Base-by-base conservation (phyloP, 2,888 invertebrate species). In the Monoplex corrugatus region DNA sequence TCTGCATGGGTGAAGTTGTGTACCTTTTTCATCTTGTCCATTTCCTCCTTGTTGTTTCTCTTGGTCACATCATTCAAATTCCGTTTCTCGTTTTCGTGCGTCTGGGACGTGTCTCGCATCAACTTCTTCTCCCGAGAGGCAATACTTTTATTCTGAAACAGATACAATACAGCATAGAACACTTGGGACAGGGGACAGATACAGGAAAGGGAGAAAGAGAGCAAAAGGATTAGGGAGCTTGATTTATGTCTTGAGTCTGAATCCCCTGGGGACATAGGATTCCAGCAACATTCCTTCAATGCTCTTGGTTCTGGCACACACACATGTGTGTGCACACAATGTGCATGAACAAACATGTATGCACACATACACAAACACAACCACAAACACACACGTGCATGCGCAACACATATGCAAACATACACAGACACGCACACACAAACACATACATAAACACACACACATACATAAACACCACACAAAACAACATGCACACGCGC, bases 81-180 rank as follows among this genome's bases (percentile, higher is more conserved):
- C 96, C 99, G 99, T 92, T 98, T 97, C 95, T 99, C 99, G 93
- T 97, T 97, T 93, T 99, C 98, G 95, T 99, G 99, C 93, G 98
- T 97, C 93, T 97, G 96, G 80, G 97, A 97, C 94, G 99, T 98
- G 95, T 99, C 98, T 96, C 99, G 99, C 91, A 98, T 97, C 93
- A 99, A 97, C 96, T 99, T 98, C 97, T 98, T 98, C 96, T 99
- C 99, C 43, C 98, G 98, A 83, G 98, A 97, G 91, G 97, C 97
- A 96, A 98, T 98, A 95, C 98, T 98, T 95, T 98, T 99, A 94
- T 97, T 97, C 96, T 98, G 97, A 5, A 68, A 68, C 6, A 68
- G 28, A 86, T 10, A 16, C 40, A 43, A 28, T 19, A 68, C n/a
- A 50, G 16, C 50, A 8, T 50, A 13, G 50, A 50, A 13, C 16